Conservation (phyloP, 2,113 vertebrate species). For the Brachypteracias leptosomus region DNA sequence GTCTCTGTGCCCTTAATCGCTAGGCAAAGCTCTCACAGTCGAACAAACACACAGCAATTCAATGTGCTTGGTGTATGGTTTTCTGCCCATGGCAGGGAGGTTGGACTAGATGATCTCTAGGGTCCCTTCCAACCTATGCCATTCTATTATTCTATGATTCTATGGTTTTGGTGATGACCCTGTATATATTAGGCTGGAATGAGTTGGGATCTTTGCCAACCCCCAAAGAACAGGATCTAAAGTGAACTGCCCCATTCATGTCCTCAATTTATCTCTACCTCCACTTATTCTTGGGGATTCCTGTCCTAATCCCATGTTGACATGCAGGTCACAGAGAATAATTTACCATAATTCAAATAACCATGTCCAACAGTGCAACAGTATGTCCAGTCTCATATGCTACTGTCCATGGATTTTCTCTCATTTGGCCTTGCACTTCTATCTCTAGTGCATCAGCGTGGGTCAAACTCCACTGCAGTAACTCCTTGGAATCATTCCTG, state of each 20-base stretch:
- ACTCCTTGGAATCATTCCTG: conserved; percentile 1
- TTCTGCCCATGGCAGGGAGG: too few species aligned
- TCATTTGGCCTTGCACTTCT: neutral
- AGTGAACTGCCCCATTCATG: neutral
- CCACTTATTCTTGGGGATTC: neutral
- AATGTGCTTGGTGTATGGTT: neutral
- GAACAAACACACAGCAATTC: neutral
- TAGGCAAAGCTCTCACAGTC: neutral
- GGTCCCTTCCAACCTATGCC: too few species aligned
- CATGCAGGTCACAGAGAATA: neutral
- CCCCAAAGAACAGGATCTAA: neutral
- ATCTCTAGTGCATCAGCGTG: neutral
- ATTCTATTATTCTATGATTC: too few species aligned
- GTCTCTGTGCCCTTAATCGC: neutral
- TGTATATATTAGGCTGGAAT: neutral
- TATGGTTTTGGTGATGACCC: neutral
- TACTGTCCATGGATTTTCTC: neutral
- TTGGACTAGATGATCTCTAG: too few species aligned
- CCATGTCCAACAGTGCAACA: neutral
- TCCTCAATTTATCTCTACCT: neutral
- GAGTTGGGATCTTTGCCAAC: neutral
- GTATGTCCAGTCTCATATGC: neutral
- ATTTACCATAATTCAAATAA: neutral
- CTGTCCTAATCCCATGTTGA: neutral
- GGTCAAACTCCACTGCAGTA: neutral